A percentile compares a stretch with the other conserved stretches of the same genome.
These are phyloP conservation scores for Macrophya annulata DNA, from an alignment of 2,888 invertebrate genomes.

Conservation along the genomic window DNA sequence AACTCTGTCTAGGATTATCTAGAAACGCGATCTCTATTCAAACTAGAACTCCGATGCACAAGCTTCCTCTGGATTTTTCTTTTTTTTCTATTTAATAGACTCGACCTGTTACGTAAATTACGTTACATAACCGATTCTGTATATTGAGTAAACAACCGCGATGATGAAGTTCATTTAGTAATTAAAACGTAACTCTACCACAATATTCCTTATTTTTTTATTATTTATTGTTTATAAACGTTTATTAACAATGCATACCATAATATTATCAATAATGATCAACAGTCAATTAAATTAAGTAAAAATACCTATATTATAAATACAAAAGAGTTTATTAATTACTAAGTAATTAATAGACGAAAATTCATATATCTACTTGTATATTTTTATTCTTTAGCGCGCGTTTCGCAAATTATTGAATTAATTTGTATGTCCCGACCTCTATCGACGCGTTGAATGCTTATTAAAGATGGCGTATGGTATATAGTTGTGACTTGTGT, in stretches of 20 bases:
- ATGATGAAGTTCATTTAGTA: neutral
- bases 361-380: neutral
- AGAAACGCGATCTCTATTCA: constrained; percentile 6
- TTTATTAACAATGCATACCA: neutral
- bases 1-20: neutral
- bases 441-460: neutral
- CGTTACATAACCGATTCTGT: neutral
- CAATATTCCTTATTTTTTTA: neutral
- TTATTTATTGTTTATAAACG: neutral
- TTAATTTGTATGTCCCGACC: neutral
- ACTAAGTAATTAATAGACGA: neutral
- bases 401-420: constrained; percentile 19
- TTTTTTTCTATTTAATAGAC: neutral
- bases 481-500: neutral
- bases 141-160: neutral
- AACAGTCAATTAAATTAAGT: neutral
- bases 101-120: neutral
- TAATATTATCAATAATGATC: neutral
- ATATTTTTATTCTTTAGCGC: neutral
- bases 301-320: neutral
- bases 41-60: neutral
- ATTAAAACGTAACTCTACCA: neutral
- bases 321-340: neutral
- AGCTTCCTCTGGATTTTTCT: neutral
- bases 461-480: constrained; percentile 42